Base-by-base conservation (phyloP, 1,140 invertebrate genomes). In the Drosophila kurseongensis region DNA sequence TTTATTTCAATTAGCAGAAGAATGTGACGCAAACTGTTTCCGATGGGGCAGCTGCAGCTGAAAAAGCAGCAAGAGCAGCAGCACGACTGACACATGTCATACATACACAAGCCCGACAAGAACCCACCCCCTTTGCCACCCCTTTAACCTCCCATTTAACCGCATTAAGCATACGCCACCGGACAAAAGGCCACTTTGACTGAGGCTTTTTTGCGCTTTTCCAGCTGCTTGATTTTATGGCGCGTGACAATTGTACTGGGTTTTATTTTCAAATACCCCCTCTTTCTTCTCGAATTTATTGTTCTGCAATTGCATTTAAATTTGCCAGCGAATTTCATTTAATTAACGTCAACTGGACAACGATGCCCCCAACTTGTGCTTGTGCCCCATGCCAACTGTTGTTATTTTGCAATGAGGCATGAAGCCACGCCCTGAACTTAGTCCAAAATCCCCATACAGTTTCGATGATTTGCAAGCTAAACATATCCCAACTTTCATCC, bases 301-400 rank as follows among this genome's bases (percentile, higher is more conserved):
- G 84, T 89, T 52, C 68, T 59, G 80, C 80, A 84, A 89, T 89
- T 89, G 84, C 84, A 89, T 89, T 89, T 89, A 84, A 89, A 89
- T 89, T 89, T 61, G 84, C 84, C 66, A 80, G 75, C 76, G 76
- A 81, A 89, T 89, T 88, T 89, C 73, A 61, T 80, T 89, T 84
- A 89, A 89, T 89, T 89, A 89, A 89, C 76, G 65, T 80, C 61
- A 65, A 57, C 51, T 48, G 50, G 75, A 45, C 44, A 47, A 47
- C 42, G 42, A 44, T 42, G 40, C 40, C 14, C 40, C 14, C 29
- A 32, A 32, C 66, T 65, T 48, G 56, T 32, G 74, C 57, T 48
- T 48, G 45, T 50, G 47, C 48, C 55, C 69, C 62, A 52, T 73
- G 51, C 44, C 58, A 74, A 51, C 27, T 55, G 61, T 80, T 84